Percentiles rank a stretch among this genome's conserved stretches.
phyloP scores from a whole-genome alignment of 1,140 invertebrate species.

The Diachasmimorpha longicaudata region DNA sequence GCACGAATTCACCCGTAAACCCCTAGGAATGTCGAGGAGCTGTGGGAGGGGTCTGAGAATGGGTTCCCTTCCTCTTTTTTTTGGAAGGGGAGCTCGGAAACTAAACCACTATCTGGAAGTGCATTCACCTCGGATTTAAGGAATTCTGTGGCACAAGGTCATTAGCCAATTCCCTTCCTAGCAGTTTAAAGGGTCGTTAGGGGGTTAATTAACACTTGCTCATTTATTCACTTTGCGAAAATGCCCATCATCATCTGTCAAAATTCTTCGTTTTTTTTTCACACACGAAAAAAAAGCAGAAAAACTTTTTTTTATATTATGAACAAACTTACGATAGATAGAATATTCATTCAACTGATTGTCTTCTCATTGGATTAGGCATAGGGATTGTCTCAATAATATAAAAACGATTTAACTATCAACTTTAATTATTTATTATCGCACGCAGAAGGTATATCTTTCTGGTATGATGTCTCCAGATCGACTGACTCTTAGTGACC shows the following conservation, averaged over 20 bases:
- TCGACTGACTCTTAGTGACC: too few species aligned
- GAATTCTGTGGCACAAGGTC: not conserved
- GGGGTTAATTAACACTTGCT: not conserved
- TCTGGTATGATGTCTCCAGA: too few species aligned
- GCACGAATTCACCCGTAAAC: not conserved
- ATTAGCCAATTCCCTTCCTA: not conserved
- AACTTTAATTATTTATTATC: too few species aligned
- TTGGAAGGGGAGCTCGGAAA: not conserved
- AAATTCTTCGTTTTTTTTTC: too few species aligned
- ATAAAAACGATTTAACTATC: too few species aligned
- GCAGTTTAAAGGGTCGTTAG: not conserved
- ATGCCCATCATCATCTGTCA: not conserved
- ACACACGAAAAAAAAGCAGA: not conserved
- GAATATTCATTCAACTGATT: too few species aligned
- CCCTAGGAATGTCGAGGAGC: not conserved
- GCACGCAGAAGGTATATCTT: too few species aligned
- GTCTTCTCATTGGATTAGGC: too few species aligned
- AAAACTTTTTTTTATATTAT: not conserved
- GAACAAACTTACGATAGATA: too few species aligned
- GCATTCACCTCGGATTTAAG: not conserved
- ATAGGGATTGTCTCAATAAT: too few species aligned
- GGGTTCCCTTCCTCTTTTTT: not conserved
- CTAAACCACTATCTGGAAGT: not conserved
- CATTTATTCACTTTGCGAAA: not conserved
- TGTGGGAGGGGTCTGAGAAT: not conserved